These are phyloP conservation scores for Chrysopilus asiliformis DNA, from an alignment of 2,888 invertebrate species.

Conservation along the genomic window DNA sequence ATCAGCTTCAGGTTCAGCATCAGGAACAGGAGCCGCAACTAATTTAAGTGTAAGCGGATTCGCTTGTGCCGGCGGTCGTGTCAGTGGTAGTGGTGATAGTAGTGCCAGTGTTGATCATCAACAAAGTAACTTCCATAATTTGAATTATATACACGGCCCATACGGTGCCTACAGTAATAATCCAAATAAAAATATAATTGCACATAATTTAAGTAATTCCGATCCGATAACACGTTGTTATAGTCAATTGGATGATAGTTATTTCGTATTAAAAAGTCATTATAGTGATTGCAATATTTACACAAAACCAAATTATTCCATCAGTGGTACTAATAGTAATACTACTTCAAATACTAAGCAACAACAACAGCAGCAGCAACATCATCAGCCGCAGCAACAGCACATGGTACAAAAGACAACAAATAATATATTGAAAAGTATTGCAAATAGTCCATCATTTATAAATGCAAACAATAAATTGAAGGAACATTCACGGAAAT, in stretches of 20 bases:
- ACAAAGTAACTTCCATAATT: conserved; percentile 16
- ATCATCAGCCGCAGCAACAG: conserved; percentile 15
- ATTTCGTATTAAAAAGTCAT: conserved; percentile 27
- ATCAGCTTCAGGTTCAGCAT: conserved; percentile 4
- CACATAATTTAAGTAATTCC: conserved; percentile 25
- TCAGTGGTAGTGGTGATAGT: conserved; percentile 16
- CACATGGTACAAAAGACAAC: conserved; percentile 32
- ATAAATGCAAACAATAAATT: conserved; percentile 32
- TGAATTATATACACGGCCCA: conserved; percentile 14
- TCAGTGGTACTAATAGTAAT: conserved; percentile 1
- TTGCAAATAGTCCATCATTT: conserved; percentile 34
- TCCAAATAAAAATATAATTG: conserved; percentile 14
- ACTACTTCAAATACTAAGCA: not conserved
- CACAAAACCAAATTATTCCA: conserved; percentile 21
- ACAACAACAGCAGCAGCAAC: not conserved
- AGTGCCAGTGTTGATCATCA: conserved; percentile 13
- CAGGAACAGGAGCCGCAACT: conserved; percentile 3
- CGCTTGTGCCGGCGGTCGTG: not conserved
- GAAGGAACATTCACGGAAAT: conserved; percentile 33
- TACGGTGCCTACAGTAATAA: conserved; percentile 16
- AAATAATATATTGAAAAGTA: conserved; percentile 33
- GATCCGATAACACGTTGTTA: conserved; percentile 21
- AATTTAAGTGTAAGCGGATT: not conserved
- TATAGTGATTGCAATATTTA: conserved; percentile 32
- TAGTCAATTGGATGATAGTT: conserved; percentile 20